A percentile compares a stretch with the other conserved stretches of the same genome.
These are phyloP conservation scores for Zophobas atratus DNA, from an alignment of 1,140 invertebrate species.

Conservation along the genomic window DNA sequence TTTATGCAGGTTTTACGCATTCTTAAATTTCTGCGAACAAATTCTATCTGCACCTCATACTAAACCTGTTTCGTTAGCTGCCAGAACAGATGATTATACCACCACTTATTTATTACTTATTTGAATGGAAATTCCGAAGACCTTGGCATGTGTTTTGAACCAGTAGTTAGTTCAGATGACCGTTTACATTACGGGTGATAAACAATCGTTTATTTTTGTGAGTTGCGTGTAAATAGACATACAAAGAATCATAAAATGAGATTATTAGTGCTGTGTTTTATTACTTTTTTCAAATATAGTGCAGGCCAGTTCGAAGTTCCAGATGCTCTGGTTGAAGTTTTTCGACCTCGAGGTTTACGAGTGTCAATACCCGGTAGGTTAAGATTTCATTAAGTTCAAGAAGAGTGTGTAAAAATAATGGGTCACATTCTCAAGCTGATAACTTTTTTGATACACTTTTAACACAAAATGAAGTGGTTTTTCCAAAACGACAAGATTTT, in stretches of 20 bases:
- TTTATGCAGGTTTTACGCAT: no score
- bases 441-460: no score
- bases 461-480: no score
- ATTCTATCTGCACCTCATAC: no score
- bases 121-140: neutral
- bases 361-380: constrained; percentile 70
- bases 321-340: constrained; percentile 60
- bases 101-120: no score
- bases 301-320: constrained; percentile 67
- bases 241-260: neutral
- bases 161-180: neutral
- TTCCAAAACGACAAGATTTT: no score
- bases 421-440: no score
- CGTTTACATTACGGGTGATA: neutral
- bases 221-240: no score
- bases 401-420: neutral
- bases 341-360: constrained; percentile 62
- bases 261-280: neutral
- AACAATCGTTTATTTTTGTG: neutral
- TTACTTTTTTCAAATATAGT: neutral
- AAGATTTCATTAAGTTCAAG: neutral
- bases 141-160: neutral
- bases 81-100: no score
- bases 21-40: no score
- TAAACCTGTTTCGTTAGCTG: no score